A percentile compares a stretch with the other conserved stretches of the same genome.
phyloP scores from a whole-genome alignment of 2,113 vertebrate species.

The Pedetes capensis region DNA sequence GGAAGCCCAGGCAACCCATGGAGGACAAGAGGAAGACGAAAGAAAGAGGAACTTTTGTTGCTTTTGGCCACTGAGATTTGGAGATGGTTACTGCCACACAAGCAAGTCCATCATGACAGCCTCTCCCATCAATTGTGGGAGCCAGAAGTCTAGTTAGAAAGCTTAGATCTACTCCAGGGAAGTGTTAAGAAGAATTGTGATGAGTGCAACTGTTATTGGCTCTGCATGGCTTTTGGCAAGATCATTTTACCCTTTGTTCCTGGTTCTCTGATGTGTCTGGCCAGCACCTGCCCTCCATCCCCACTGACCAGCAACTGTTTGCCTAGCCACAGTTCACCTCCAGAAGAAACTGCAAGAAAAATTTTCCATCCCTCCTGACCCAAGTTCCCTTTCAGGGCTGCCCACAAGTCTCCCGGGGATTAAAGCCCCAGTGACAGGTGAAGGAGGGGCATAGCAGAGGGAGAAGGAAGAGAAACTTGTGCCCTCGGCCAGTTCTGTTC shows the following conservation, averaged over 20 bases:
- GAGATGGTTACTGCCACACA: background rate
- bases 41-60: background rate
- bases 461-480: constrained; percentile 37
- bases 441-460: background rate
- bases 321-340: background rate
- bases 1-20: background rate
- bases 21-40: background rate
- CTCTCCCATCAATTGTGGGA: background rate
- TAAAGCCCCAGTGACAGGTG: background rate
- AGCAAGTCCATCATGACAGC: background rate
- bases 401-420: background rate
- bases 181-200: background rate
- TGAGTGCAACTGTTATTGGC: background rate
- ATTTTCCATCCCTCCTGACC: background rate
- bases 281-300: background rate
- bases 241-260: background rate
- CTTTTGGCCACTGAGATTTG: background rate
- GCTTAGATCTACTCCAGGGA: background rate
- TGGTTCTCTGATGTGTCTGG: background rate
- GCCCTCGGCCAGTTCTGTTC: background rate
- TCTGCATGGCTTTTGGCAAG: background rate
- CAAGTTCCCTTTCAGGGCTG: background rate
- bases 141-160: background rate
- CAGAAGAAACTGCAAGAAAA: background rate
- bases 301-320: background rate